Base-by-base conservation (phyloP, 2,113 vertebrate species). In the Grallaria varia region DNA sequence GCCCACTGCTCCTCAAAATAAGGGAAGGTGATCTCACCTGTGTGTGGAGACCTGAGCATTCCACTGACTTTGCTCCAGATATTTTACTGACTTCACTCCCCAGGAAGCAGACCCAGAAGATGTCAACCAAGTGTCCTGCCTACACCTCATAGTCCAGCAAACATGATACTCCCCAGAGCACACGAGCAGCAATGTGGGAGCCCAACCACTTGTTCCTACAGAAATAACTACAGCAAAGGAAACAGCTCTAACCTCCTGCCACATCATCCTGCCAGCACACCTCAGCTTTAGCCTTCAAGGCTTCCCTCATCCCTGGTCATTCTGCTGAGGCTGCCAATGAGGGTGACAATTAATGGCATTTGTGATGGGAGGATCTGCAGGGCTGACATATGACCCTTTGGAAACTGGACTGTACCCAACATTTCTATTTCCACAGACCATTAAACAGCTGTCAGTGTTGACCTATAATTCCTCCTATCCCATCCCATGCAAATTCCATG, bases 401-500 rank as follows among this genome's bases (percentile, higher is more conserved):
- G 92, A 88, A 95, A 89, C 73, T 94, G 96, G 95, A 72, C 44
- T 12, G 11, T 33, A 27, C 52, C 88, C 76, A 95, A 42, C n/a
- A 30, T 55, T 78, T 81, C 83, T 89, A 15, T 92, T 93, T 93
- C 93, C 86, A 84, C 50, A 63, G 73, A 85, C 88, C 85, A 78
- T 86, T 60, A 89, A 90, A 87, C 85, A 95, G 64, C 85, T 95
- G 88, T 81, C 76, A 84, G n/a, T 5, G 6, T 3, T 91, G 88
- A 95, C 76, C 56, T 92, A 14, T 37, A 94, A 83, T 60, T 81
- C 69, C 25, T 94, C 37, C 64, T 33, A 8, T 62, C 50, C 16
- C 42, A 59, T 42, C 15, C 35, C 60, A 78, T 21, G 33, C 39
- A 86, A 50, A 83, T 83, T 88, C 58, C 1, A 0, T 77, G 67